Evolutionary conservation across 2,888 invertebrate species (phyloP).

Genomic region (Adelphocoris suturalis): DNA sequence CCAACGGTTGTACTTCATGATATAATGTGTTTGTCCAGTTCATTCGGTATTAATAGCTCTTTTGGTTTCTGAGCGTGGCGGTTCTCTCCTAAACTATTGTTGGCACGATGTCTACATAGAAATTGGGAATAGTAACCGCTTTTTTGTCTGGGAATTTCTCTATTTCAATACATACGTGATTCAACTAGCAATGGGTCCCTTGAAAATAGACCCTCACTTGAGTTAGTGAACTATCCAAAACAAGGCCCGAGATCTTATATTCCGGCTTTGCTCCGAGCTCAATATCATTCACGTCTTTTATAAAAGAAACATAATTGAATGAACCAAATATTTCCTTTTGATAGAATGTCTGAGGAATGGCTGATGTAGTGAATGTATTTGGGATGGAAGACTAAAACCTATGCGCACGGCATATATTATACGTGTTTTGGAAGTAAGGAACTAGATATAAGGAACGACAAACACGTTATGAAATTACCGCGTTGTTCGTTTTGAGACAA

Average conservation of each 20-base stretch:
- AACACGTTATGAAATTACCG: not conserved
- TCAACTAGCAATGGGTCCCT: no score
- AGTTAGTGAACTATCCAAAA: not conserved
- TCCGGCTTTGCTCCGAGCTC: not conserved
- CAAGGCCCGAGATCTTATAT: not conserved
- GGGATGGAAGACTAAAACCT: not conserved
- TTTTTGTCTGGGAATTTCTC: no score
- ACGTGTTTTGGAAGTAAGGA: not conserved
- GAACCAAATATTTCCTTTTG: not conserved
- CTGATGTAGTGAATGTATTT: not conserved
- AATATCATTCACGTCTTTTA: slow-evolving; percentile 12
- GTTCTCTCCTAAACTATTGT: no score
- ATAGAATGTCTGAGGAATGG: not conserved
- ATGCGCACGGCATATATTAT: not conserved
- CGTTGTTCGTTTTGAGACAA: no score
- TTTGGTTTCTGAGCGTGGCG: no score
- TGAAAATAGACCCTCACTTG: no score
- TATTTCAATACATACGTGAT: no score
- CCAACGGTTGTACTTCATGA: no score
- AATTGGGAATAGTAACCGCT: no score
- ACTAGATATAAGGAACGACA: not conserved
- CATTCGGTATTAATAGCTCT: no score
- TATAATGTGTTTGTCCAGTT: no score
- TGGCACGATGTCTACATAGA: no score
- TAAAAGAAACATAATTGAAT: not conserved